Percentiles rank a stretch among this genome's conserved stretches.
Conservation (phyloP, 2,113 vertebrate species). For the Bos indicus region DNA sequence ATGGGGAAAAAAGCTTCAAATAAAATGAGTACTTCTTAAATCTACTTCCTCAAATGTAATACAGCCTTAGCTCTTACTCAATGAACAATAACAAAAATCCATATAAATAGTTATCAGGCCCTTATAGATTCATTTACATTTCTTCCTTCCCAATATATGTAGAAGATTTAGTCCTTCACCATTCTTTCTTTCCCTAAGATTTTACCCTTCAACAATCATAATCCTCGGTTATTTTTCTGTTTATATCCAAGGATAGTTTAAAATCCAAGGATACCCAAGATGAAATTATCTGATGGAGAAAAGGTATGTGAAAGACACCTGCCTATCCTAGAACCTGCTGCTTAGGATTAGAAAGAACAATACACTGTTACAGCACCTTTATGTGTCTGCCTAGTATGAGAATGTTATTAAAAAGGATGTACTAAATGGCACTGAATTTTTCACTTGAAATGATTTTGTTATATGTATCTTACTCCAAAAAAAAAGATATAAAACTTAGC, state of each 20-base stretch:
- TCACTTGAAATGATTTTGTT: conserved; percentile 21
- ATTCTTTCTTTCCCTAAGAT: not conserved
- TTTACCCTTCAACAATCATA: not conserved
- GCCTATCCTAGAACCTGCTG: not conserved
- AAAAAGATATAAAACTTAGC: not conserved
- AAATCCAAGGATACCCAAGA: not conserved
- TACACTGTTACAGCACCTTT: not conserved
- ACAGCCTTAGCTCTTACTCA: not conserved
- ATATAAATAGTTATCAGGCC: not conserved
- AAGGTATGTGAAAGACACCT: not conserved
- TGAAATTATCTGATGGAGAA: not conserved
- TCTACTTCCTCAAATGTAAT: not conserved
- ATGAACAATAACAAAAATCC: not conserved
- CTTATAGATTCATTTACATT: not conserved
- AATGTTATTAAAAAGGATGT: not conserved
- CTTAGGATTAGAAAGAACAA: not conserved
- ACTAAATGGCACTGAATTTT: not conserved
- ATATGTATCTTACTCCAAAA: not conserved
- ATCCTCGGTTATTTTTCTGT: not conserved
- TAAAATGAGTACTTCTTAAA: conserved; percentile 24
- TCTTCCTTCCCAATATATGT: not conserved
- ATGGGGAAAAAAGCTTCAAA: not conserved
- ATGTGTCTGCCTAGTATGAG: not conserved
- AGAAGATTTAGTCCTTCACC: not conserved
- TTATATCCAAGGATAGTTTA: not conserved